A percentile compares a stretch with the other conserved stretches of the same genome.
Evolutionary conservation across 37 sponge, comb jelly and placozoan species (phyloP).

Genomic region (Haliclona indistincta): DNA sequence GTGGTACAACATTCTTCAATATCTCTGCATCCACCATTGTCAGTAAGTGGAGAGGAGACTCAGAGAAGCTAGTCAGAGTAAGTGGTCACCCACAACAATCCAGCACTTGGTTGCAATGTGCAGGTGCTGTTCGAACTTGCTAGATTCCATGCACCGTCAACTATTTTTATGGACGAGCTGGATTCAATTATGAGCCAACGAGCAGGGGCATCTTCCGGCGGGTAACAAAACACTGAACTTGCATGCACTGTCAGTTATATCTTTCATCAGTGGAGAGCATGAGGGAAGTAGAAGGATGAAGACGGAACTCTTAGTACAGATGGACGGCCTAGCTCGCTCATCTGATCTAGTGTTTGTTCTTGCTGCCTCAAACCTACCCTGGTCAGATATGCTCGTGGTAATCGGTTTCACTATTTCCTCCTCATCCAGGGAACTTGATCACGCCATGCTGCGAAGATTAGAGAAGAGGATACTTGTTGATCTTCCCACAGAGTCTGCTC

Average conservation of each 20-base stretch:
- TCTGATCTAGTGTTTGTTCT: constrained; percentile 92
- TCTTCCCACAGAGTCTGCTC: constrained; percentile 78
- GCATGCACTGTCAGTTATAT: not conserved
- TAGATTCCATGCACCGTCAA: constrained; percentile 97
- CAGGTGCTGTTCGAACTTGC: constrained; percentile 97
- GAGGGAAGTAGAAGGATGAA: constrained; percentile 97
- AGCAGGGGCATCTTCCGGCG: constrained; percentile 78
- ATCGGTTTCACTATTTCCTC: not conserved
- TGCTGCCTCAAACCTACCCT: constrained; percentile 97
- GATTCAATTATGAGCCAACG: constrained; percentile 97
- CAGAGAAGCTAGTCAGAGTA: constrained; percentile 94
- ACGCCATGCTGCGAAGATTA: constrained; percentile 94
- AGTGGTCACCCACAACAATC: not conserved
- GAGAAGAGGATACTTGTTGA: constrained; percentile 98
- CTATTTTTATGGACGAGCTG: constrained; percentile 98
- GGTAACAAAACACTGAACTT: not conserved
- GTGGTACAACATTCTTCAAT: constrained; percentile 99
- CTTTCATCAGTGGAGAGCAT: constrained; percentile 77
- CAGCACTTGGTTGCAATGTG: not conserved
- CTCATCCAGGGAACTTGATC: constrained; percentile 88
- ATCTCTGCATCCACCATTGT: constrained; percentile 98
- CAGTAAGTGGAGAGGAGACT: constrained; percentile 99
- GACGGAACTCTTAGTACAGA: constrained; percentile 96
- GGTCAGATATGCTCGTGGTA: constrained; percentile 62
- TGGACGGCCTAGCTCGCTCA: constrained; percentile 97